Conservation (phyloP, 2,888 invertebrate species). For the Amphipyra tragopoginis region DNA sequence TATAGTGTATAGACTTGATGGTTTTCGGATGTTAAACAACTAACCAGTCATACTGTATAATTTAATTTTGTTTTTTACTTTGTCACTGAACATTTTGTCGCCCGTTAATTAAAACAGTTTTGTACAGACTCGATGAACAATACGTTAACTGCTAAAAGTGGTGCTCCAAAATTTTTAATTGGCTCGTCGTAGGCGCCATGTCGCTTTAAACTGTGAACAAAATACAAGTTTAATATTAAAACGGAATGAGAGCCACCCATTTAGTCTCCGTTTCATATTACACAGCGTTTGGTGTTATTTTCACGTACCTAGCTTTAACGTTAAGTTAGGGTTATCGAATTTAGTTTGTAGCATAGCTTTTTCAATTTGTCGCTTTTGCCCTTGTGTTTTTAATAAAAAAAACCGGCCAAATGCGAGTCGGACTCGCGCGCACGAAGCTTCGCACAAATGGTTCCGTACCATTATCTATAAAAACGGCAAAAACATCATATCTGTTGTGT, state of each 20-base stretch:
- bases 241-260: constrained; percentile 35
- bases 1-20: too few species aligned
- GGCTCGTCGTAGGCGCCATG: constrained; percentile 20
- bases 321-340: constrained; percentile 38
- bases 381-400: neutral
- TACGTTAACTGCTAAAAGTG: neutral
- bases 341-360: neutral
- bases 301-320: constrained; percentile 1
- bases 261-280: constrained; percentile 46
- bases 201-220: constrained; percentile 32
- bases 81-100: neutral
- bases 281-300: constrained; percentile 39
- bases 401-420: too few species aligned
- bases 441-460: too few species aligned
- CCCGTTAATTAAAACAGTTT: constrained; percentile 31
- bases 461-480: too few species aligned
- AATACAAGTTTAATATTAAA: constrained; percentile 53
- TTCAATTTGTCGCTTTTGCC: neutral
- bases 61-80: neutral
- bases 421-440: too few species aligned
- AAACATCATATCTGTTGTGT: too few species aligned
- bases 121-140: constrained; percentile 2
- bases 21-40: too few species aligned
- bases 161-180: constrained; percentile 33
- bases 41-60: too few species aligned